A percentile compares a stretch with the other conserved stretches of the same genome.
phyloP scores from a whole-genome alignment of 2,113 vertebrate genomes.

The Tychaedon coryphoeus region DNA sequence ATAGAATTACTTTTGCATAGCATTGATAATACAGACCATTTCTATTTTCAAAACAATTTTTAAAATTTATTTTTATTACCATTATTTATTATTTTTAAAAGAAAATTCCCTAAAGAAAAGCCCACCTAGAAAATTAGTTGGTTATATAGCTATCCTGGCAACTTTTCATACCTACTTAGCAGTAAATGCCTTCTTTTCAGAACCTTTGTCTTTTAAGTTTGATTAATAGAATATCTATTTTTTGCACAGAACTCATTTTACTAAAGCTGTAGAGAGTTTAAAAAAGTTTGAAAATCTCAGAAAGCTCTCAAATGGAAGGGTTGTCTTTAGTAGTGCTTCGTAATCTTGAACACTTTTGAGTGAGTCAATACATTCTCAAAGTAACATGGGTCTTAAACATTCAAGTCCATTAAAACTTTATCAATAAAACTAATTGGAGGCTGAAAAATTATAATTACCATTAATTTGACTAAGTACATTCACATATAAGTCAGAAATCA shows the following conservation, averaged over 20 bases:
- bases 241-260: neutral
- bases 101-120: neutral
- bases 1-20: neutral
- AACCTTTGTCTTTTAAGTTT: neutral
- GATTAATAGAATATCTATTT: neutral
- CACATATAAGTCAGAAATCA: neutral
- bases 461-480: neutral
- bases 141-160: neutral
- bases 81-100: neutral
- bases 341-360: neutral
- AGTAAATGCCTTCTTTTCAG: neutral
- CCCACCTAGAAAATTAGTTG: neutral
- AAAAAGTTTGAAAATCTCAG: neutral
- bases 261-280: neutral
- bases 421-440: neutral
- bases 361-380: neutral
- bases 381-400: neutral
- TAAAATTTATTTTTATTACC: neutral
- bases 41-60: slow-evolving; percentile 11
- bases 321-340: neutral
- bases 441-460: neutral
- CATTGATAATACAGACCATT: neutral
- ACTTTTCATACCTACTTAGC: neutral
- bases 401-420: neutral
- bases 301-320: neutral